Evolutionary conservation across 2,113 vertebrate genomes (phyloP).

Genomic region (Xyliphius kryptos): DNA sequence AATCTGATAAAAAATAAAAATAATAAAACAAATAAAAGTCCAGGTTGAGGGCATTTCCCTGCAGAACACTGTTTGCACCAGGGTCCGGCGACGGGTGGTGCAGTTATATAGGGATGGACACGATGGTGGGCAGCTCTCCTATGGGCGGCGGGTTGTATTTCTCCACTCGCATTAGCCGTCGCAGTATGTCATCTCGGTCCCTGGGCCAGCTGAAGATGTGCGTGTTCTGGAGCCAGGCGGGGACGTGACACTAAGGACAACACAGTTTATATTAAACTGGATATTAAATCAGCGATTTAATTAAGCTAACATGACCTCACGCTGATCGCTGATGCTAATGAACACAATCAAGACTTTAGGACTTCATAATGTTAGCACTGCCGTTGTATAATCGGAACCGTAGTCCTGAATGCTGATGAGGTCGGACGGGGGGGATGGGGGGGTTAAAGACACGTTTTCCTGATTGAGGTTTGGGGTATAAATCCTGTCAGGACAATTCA

Average conservation of each 20-base stretch:
- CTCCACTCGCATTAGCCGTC: constrained; percentile 71
- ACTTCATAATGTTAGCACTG: no score
- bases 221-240: constrained; percentile 72
- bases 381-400: no score
- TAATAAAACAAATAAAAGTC: no score
- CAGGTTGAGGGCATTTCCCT: no score
- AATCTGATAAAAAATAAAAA: no score
- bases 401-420: no score
- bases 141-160: constrained; percentile 72
- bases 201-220: constrained; percentile 68
- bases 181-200: constrained; percentile 67
- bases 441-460: no score
- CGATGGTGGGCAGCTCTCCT: constrained; percentile 68
- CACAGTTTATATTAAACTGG: neutral
- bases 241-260: constrained; percentile 61
- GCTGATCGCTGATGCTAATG: neutral
- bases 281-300: neutral
- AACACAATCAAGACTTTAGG: no score
- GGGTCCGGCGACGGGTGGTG: neutral
- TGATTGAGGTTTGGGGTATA: no score
- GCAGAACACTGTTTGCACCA: no score
- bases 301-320: neutral
- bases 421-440: no score
- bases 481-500: no score
- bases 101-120: constrained; percentile 62